Evolutionary conservation across 2,113 vertebrate species (phyloP).

Genomic region (Atractosteus spatula): DNA sequence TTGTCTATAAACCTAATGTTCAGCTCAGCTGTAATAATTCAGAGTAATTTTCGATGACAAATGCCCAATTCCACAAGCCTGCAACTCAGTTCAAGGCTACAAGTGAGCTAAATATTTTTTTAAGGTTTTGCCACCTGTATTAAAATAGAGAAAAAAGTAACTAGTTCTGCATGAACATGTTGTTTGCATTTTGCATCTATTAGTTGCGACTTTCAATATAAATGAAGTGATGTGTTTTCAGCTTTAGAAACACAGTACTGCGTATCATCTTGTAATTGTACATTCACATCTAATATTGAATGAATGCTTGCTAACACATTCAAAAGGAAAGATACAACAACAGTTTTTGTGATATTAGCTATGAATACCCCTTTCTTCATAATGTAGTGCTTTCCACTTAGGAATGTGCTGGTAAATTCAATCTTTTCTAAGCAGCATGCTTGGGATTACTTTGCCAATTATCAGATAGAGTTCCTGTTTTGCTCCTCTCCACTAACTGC

Average conservation of each 20-base stretch:
- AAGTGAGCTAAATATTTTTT: too few species aligned
- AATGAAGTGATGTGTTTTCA: too few species aligned
- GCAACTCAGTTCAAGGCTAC: too few species aligned
- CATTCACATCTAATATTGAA: slow-evolving; percentile 18
- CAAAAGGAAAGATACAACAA: slow-evolving; percentile 23
- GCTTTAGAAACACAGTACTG: not conserved
- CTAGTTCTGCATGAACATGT: too few species aligned
- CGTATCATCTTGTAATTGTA: slow-evolving; percentile 15
- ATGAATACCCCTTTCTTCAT: slow-evolving; percentile 30
- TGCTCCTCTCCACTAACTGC: slow-evolving; percentile 17
- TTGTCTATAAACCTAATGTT: too few species aligned
- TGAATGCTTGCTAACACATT: not conserved
- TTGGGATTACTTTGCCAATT: slow-evolving; percentile 24
- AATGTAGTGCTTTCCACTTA: slow-evolving; percentile 28
- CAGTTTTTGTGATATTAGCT: slow-evolving; percentile 38
- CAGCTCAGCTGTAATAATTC: too few species aligned
- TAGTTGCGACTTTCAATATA: too few species aligned
- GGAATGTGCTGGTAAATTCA: slow-evolving; percentile 33
- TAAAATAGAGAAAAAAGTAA: too few species aligned
- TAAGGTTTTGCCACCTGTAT: too few species aligned
- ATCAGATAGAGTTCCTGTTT: slow-evolving; percentile 18
- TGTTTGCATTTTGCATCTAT: too few species aligned
- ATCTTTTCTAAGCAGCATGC: slow-evolving; percentile 37
- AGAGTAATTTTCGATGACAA: too few species aligned
- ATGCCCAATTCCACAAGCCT: too few species aligned